Percentiles rank a stretch among this genome's conserved stretches.
Evolutionary conservation across 2,113 vertebrate genomes (phyloP).

Genomic region (Podiceps cristatus): DNA sequence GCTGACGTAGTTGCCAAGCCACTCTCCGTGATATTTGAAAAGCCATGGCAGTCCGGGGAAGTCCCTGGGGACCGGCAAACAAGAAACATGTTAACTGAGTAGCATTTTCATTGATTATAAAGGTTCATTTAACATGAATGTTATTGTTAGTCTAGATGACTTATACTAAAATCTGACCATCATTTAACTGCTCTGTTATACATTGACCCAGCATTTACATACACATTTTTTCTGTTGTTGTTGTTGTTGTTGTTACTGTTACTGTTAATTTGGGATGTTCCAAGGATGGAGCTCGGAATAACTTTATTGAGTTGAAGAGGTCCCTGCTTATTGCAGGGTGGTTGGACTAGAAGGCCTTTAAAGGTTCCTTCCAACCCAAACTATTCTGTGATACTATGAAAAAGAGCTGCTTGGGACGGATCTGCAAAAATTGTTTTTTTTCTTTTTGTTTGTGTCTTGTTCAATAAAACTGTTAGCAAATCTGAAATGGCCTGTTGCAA

Average conservation of each 20-base stretch:
- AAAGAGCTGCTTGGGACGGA: background rate
- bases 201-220: background rate
- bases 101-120: background rate
- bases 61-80: too few species aligned
- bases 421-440: background rate
- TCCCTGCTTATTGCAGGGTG: too few species aligned
- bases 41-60: too few species aligned
- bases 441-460: background rate
- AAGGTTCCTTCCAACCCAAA: too few species aligned
- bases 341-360: too few species aligned
- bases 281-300: background rate
- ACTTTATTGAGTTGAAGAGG: too few species aligned
- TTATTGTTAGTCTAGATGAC: background rate
- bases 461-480: background rate
- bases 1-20: too few species aligned
- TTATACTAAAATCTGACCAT: background rate
- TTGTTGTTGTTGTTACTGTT: background rate
- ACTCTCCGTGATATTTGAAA: too few species aligned
- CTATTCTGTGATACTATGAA: background rate
- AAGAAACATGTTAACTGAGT: background rate
- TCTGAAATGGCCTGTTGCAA: background rate
- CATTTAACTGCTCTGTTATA: background rate
- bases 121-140: background rate
- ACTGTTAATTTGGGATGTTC: background rate
- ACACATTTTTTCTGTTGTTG: background rate